Evolutionary conservation across 2,113 vertebrate genomes (phyloP).

Genomic region (Cricetomys ansorgei): DNA sequence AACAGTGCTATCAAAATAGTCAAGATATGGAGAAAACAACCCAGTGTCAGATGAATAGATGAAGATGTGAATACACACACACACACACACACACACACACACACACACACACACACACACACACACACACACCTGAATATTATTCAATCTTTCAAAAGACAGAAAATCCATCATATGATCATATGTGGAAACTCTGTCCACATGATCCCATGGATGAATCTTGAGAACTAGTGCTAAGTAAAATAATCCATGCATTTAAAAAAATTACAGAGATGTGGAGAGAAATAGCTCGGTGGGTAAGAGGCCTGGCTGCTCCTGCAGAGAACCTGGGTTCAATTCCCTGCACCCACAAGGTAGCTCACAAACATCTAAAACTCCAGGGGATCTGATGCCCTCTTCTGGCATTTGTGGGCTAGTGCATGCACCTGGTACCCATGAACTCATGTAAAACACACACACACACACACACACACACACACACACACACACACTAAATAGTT

Average conservation of each 20-base stretch:
- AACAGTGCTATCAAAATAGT: background rate
- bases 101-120: background rate
- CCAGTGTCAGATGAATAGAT: too few species aligned
- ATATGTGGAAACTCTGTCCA: background rate
- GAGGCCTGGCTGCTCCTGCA: background rate
- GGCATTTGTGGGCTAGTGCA: background rate
- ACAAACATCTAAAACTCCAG: background rate
- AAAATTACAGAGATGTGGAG: background rate
- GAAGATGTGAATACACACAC: background rate
- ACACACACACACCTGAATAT: background rate
- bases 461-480: background rate
- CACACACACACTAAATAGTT: background rate
- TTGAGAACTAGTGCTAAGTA: background rate
- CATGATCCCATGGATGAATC: background rate
- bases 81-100: background rate
- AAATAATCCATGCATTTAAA: background rate
- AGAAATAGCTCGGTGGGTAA: background rate
- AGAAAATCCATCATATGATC: background rate
- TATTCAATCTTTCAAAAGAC: background rate
- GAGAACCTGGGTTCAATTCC: background rate
- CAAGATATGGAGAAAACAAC: background rate
- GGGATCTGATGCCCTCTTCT: background rate
- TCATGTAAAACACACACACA: background rate
- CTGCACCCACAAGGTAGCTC: background rate
- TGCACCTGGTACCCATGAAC: background rate